Percentiles rank a stretch among this genome's conserved stretches.
phyloP scores from a whole-genome alignment of 1,140 invertebrate genomes.

The Bemisia tabaci region DNA sequence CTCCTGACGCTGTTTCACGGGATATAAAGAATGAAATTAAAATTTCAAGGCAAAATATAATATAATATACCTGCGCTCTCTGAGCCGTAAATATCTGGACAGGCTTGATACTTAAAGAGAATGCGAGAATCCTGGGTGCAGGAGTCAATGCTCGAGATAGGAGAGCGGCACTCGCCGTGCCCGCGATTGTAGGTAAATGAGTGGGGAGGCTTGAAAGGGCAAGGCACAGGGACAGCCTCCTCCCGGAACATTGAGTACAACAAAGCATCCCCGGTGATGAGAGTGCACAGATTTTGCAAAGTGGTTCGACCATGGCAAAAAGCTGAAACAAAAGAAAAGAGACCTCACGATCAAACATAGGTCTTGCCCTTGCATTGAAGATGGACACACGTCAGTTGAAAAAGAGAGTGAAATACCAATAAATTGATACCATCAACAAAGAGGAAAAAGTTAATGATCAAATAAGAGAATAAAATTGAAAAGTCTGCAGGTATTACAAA shows the following conservation, averaged over 20 bases:
- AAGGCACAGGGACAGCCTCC: slow-evolving; percentile 46
- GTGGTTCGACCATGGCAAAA: slow-evolving; percentile 39
- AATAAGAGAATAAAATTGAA: too few species aligned
- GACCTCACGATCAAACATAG: neutral
- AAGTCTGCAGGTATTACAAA: too few species aligned
- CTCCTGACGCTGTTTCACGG: too few species aligned
- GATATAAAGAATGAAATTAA: too few species aligned
- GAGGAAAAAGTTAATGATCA: too few species aligned
- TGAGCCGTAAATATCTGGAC: slow-evolving; percentile 41
- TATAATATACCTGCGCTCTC: slow-evolving; percentile 59
- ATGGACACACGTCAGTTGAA: too few species aligned
- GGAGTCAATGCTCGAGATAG: slow-evolving; percentile 43
- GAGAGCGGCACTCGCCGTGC: slow-evolving; percentile 60
- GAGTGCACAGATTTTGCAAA: slow-evolving; percentile 43
- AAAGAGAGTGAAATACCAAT: too few species aligned
- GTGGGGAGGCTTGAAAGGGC: slow-evolving; percentile 60
- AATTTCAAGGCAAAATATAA: too few species aligned
- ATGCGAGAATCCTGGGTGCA: slow-evolving; percentile 47
- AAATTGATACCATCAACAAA: too few species aligned
- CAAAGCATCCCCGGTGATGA: slow-evolving; percentile 53
- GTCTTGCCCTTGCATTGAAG: too few species aligned
- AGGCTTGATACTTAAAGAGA: slow-evolving; percentile 48
- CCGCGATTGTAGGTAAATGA: slow-evolving; percentile 65
- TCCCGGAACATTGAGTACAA: slow-evolving; percentile 60
- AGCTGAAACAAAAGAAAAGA: slow-evolving; percentile 31